phyloP scores from a whole-genome alignment of 2,888 invertebrate species.

The Macrosiphum euphorbiae region DNA sequence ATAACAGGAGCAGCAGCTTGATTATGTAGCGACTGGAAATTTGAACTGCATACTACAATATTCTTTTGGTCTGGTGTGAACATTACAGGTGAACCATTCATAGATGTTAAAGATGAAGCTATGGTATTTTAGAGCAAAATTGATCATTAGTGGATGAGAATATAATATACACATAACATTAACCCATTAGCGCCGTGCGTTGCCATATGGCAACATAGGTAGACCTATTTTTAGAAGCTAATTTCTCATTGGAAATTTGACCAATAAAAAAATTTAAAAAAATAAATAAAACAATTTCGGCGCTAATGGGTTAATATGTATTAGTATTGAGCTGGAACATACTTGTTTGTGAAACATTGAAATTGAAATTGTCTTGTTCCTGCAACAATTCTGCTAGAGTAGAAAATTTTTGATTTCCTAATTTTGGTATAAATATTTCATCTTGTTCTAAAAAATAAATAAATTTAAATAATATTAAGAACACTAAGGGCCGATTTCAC shows the following conservation, averaged over 20 bases:
- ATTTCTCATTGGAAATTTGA: no score
- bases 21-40: neutral
- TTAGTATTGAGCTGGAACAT: neutral
- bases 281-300: no score
- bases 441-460: constrained; percentile 52
- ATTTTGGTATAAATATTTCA: constrained; percentile 47
- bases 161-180: neutral
- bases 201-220: no score
- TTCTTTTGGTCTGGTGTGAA: constrained; percentile 37
- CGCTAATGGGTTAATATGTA: neutral
- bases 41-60: constrained; percentile 51
- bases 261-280: no score
- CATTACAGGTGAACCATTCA: constrained; percentile 37
- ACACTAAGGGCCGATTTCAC: no score
- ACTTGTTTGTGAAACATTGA: constrained; percentile 36
- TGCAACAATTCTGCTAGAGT: constrained; percentile 50
- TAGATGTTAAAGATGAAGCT: constrained; percentile 32
- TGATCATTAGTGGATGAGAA: neutral
- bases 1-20: constrained; percentile 37
- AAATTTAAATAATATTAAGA: constrained; percentile 12
- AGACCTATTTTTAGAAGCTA: no score
- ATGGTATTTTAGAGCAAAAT: neutral
- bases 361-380: constrained; percentile 33
- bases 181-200: no score
- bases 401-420: constrained; percentile 60